Evolutionary conservation across 1,140 invertebrate genomes (phyloP), one percentile per base, ranked within the genome.

Genomic region (Sarcophaga bullata): DNA sequence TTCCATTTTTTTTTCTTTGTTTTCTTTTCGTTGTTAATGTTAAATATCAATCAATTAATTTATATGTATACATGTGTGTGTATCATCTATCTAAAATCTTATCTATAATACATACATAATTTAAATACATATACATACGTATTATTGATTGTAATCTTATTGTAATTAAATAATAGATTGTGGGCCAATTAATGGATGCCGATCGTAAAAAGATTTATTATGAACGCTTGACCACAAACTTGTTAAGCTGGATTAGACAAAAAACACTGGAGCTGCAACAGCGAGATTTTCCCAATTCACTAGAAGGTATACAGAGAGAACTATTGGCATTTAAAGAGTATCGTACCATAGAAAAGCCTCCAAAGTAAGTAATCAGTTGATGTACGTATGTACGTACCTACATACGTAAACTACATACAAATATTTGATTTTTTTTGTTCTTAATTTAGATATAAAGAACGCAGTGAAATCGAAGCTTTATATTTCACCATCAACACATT

Each of bases 401-500:
- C 25, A 72, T 72, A 19, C 25, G 17, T 19, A 19, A 78, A 78
- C 46, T 52, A 78, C 46, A 78, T 47, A 78, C 46, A n/a, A 78
- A 48, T 72, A n/a, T n/a, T n/a, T n/a, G n/a, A n/a, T 7, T 62
- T 62, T 15, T 62, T 8, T 25, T n/a, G 73, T 68, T 8, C 58
- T 49, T 85, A 50, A 37, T 37, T 37, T 86, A 96, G 95, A 89
- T 99, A 99, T 89, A 97, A 96, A 89, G 98, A 99, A 91, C 93
- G 97, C 80, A 98, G 97, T 82, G 98, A 99, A 91, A 97, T 99
- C 84, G 98, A 99, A 92, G 98, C 96, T 0, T 91, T 98, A 13
- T 98, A 96, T 86, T 99, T 99, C 89, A 95, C 97, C 88, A 98
- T 99, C 86, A 99, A 99, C 90, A 98, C 98, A 0, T 95, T 97